A percentile compares a stretch with the other conserved stretches of the same genome.
These are phyloP conservation scores for Neelides folsomi DNA, from an alignment of 2,888 invertebrate genomes.

Conservation along the genomic window DNA sequence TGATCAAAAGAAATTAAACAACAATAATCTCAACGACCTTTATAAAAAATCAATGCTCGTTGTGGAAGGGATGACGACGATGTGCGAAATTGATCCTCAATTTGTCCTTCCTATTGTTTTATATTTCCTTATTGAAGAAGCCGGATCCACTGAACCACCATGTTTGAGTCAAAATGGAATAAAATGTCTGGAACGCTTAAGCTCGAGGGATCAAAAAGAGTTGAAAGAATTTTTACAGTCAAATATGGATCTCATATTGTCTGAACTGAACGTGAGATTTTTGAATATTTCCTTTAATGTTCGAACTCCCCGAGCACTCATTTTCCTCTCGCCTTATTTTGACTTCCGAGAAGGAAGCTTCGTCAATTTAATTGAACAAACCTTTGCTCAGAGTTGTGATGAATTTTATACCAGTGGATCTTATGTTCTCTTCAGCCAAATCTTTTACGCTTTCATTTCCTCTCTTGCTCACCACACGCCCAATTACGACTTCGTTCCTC, in stretches of 20 bases:
- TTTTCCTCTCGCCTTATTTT: conserved; percentile 26
- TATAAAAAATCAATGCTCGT: conserved; percentile 9
- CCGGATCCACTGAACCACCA: conserved; percentile 10
- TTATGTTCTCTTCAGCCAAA: conserved; percentile 5
- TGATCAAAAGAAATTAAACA: conserved; percentile 7
- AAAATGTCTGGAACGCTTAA: neutral
- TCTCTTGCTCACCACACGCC: conserved; percentile 2
- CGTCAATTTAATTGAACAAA: conserved; percentile 18
- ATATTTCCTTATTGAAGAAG: conserved; percentile 22
- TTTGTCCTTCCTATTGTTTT: conserved; percentile 18
- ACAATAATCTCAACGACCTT: neutral
- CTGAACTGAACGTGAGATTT: conserved; percentile 24
- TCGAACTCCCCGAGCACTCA: conserved; percentile 21
- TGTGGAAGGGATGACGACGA: conserved; percentile 19
- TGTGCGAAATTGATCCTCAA: conserved; percentile 10
- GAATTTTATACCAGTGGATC: conserved; percentile 8
- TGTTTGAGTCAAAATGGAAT: no score
- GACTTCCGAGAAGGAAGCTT: conserved; percentile 22
- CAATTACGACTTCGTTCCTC: no score
- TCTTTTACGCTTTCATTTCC: conserved; percentile 10
- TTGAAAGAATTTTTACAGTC: conserved; percentile 10
- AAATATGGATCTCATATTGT: conserved; percentile 22
- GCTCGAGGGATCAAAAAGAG: neutral
- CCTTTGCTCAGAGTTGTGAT: conserved; percentile 23
- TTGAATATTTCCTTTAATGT: conserved; percentile 18